phyloP scores from a whole-genome alignment of 2,113 vertebrate genomes.

The Anhinga anhinga region DNA sequence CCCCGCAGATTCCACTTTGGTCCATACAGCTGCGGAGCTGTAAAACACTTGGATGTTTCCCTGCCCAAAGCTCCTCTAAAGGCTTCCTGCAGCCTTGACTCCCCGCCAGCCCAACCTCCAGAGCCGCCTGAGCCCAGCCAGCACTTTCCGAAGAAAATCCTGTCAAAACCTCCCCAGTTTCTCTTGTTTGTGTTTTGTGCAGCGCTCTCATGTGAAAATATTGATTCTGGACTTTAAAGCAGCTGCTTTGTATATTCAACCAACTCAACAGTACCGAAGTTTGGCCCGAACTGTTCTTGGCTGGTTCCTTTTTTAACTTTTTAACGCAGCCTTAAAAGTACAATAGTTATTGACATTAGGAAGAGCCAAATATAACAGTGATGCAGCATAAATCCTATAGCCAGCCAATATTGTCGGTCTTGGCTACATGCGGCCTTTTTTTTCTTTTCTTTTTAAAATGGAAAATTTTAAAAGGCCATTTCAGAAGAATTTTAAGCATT shows the following conservation, averaged over 20 bases:
- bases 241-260: background rate
- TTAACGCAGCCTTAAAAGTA: background rate
- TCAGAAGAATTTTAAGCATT: background rate
- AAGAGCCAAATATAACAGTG: conserved; percentile 32
- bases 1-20: background rate
- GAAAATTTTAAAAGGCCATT: background rate
- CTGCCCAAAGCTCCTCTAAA: background rate
- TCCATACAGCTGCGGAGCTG: background rate
- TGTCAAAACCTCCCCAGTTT: background rate
- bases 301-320: conserved; percentile 1
- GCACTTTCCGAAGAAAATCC: background rate
- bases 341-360: background rate
- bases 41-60: background rate
- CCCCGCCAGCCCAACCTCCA: background rate
- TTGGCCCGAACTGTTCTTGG: background rate
- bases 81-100: conserved; percentile 9
- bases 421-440: accelerated
- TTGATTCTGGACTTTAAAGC: conserved; percentile 24
- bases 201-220: background rate
- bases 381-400: background rate
- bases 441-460: background rate
- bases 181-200: conserved; percentile 15
- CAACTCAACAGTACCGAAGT: background rate
- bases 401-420: background rate
- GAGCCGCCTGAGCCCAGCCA: background rate